Conservation (phyloP, 2,888 invertebrate species). For the Meghimatium bilineatum region DNA sequence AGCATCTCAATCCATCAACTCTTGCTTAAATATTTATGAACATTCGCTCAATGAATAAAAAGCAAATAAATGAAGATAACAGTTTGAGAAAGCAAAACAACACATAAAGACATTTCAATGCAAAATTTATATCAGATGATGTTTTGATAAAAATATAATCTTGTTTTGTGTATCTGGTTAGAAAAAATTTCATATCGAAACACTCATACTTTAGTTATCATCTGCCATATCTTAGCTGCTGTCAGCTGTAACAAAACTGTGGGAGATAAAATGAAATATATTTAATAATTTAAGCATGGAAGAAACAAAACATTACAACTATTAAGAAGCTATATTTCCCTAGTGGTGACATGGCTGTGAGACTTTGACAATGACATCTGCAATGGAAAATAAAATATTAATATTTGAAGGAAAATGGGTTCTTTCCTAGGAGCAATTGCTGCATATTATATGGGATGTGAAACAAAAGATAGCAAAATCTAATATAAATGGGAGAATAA, state of each 20-base stretch:
- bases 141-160: not conserved
- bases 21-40: not conserved
- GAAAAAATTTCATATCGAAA: not conserved
- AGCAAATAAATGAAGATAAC: not conserved
- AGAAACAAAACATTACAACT: too few relatives aligned
- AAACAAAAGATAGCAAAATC: too few relatives aligned
- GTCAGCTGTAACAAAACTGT: not conserved
- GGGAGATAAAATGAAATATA: not conserved
- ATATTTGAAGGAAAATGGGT: too few relatives aligned
- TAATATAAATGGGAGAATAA: too few relatives aligned
- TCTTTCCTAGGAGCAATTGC: too few relatives aligned
- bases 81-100: not conserved
- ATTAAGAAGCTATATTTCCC: too few relatives aligned
- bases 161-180: not conserved
- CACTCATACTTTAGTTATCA: not conserved
- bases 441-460: too few relatives aligned
- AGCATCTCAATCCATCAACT: too few relatives aligned
- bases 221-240: not conserved
- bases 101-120: not conserved
- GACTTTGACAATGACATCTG: too few relatives aligned
- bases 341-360: too few relatives aligned
- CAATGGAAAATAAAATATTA: too few relatives aligned
- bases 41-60: not conserved
- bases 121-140: not conserved
- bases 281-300: not conserved